Base-by-base conservation (phyloP, 2,888 invertebrate genomes). In the Dugesia japonica region DNA sequence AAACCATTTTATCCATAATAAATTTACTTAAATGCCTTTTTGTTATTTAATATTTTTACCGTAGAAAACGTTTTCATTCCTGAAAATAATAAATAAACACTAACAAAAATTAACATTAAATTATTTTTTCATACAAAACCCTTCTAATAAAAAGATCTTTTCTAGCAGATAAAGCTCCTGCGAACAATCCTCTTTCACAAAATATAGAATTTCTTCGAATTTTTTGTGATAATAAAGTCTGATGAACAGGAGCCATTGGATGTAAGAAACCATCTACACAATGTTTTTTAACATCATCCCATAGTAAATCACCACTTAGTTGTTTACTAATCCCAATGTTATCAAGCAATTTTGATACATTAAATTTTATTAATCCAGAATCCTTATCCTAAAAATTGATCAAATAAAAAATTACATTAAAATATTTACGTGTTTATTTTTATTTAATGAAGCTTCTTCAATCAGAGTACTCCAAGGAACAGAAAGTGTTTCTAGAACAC, bases 391-490 rank as follows among this genome's bases (percentile, higher is more conserved):
- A 56, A n/a, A 56, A 9, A 20, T 56, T n/a, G 17, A 23, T 56
- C 4, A 56, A 56, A 9, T 7, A 20, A n/a, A 4, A 4, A 56
- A 56, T 56, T 56, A 4, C 56, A 31, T 7, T 31, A 4, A 13
- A 31, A 31, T 4, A 13, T 31, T 31, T 31, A 31, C 31, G 4
- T 31, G 31, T 56, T 56, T 56, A n/a, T 56, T 56, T 23, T 56
- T 56, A 56, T 56, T 56, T n/a, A 56, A 56, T n/a, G 56, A 56
- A 1, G 56, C 56, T 26, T 75, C 75, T 27, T 75, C 75, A 23
- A 75, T 56, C 56, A 75, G 71, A 7, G 71, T 42, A 1, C 56
- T 75, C 75, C 75, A 75, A 28, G 75, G 75, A 23, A 75, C 75
- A 7, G 42, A 26, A 1, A 75, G 56, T 26, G 56, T 56, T 26